These are phyloP conservation scores for Ancistrus triradiatus DNA, from an alignment of 2,113 vertebrate genomes.

Conservation along the genomic window DNA sequence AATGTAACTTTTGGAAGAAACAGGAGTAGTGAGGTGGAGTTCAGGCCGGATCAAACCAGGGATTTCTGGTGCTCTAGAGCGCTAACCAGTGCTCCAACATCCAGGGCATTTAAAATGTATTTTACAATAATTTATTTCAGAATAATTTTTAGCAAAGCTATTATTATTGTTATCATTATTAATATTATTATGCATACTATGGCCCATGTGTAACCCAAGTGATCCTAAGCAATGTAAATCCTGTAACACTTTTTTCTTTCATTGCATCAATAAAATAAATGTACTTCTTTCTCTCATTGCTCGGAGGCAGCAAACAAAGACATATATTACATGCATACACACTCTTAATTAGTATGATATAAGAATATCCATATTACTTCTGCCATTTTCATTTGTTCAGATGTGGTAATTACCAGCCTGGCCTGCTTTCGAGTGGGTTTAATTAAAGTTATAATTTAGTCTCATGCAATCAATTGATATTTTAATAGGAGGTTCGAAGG, in stretches of 20 bases:
- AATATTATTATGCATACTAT: too few relatives aligned
- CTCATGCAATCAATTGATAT: slow-evolving; percentile 51
- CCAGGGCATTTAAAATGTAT: too few relatives aligned
- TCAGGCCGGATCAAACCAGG: too few relatives aligned
- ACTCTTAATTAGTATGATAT: slow-evolving; percentile 47
- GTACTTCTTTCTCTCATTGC: slow-evolving; percentile 1
- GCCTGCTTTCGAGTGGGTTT: slow-evolving; percentile 50
- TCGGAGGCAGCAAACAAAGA: slow-evolving; percentile 19
- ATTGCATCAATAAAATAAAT: slow-evolving; percentile 14
- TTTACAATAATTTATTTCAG: too few relatives aligned
- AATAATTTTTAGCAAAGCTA: too few relatives aligned
- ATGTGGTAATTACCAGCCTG: slow-evolving; percentile 49
- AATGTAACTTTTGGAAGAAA: too few relatives aligned
- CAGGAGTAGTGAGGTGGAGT: too few relatives aligned
- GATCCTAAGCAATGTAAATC: too few relatives aligned
- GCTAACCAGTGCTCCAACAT: too few relatives aligned
- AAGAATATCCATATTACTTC: slow-evolving; percentile 50
- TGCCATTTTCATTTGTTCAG: slow-evolving; percentile 55
- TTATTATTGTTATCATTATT: too few relatives aligned
- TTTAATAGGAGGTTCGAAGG: slow-evolving; percentile 44
- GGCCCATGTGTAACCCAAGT: too few relatives aligned
- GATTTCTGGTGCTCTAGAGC: too few relatives aligned
- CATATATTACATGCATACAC: slow-evolving; percentile 40
- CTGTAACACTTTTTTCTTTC: background rate
- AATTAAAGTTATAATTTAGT: slow-evolving; percentile 58